A percentile compares a stretch with the other conserved stretches of the same genome.
These are phyloP conservation scores for Falco biarmicus DNA, from an alignment of 2,797 vertebrate species.

Conservation along the genomic window DNA sequence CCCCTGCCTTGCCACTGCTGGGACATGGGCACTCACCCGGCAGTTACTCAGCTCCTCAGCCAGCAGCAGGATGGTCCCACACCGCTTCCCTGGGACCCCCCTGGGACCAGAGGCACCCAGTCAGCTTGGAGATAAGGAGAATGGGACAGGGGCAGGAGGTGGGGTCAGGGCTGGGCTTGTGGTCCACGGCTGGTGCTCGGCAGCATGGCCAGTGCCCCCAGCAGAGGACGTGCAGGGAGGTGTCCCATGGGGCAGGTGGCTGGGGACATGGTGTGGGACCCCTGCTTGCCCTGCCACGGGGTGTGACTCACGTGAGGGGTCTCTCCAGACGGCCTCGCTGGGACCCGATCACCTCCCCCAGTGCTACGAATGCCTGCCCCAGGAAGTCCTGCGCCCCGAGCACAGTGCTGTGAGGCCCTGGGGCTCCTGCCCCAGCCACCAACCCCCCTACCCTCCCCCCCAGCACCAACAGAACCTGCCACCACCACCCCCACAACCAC, in stretches of 20 bases:
- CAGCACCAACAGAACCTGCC: too few relatives aligned
- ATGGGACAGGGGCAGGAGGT: not conserved
- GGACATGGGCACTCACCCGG: constrained; percentile 79
- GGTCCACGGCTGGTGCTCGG: not conserved
- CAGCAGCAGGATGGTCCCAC: constrained; percentile 87
- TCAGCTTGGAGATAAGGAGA: not conserved
- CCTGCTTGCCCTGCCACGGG: rapidly evolving
- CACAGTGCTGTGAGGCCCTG: rapidly evolving
- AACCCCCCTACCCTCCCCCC: too few relatives aligned
- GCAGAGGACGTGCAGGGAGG: not conserved
- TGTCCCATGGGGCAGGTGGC: not conserved
- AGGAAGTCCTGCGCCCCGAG: constrained; percentile 86
- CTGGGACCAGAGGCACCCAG: constrained; percentile 66
- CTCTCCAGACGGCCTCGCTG: constrained; percentile 89
- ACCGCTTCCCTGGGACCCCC: constrained; percentile 91
- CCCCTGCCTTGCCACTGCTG: rapidly evolving
- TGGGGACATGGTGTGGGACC: not conserved
- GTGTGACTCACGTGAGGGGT: constrained; percentile 88
- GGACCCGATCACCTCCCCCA: constrained; percentile 96
- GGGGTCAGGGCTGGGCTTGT: not conserved
- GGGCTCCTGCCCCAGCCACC: not conserved
- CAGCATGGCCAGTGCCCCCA: not conserved
- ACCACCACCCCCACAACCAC: too few relatives aligned
- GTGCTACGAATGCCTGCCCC: constrained; percentile 92
- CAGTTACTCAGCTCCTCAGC: constrained; percentile 96